A percentile compares a stretch with the other conserved stretches of the same genome.
Evolutionary conservation across 2,888 invertebrate species (phyloP).

Genomic region (Caenorhabditis sp.): DNA sequence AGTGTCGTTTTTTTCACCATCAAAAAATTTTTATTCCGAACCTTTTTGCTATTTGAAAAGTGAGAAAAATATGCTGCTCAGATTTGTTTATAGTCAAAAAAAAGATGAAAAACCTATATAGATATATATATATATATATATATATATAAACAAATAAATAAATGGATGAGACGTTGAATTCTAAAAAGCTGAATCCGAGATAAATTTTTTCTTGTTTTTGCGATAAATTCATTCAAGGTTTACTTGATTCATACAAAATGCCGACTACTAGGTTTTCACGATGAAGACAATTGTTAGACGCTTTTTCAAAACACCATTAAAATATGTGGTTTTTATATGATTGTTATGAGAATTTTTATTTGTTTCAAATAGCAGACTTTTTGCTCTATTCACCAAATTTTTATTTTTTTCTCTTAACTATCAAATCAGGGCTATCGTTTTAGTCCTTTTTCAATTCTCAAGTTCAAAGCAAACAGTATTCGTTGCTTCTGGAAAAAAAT

Average conservation of each 20-base stretch:
- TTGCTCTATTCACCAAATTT: too few species aligned
- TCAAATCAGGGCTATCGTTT: too few species aligned
- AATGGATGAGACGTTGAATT: not conserved
- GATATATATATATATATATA: not conserved
- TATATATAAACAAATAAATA: not conserved
- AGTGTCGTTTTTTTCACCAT: not conserved
- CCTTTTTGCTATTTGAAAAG: not conserved
- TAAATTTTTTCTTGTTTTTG: slow-evolving; percentile 7
- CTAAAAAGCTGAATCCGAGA: not conserved
- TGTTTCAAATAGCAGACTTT: not conserved
- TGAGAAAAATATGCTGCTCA: not conserved
- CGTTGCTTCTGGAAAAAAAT: too few species aligned
- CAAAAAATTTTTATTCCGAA: not conserved
- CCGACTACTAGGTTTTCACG: too few species aligned
- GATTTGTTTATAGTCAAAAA: not conserved
- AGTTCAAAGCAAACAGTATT: too few species aligned
- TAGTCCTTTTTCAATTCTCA: too few species aligned
- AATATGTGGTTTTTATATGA: not conserved
- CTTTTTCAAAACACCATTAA: not conserved
- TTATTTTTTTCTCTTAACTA: too few species aligned
- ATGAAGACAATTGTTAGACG: too few species aligned
- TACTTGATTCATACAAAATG: not conserved
- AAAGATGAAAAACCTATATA: not conserved
- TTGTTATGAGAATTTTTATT: not conserved
- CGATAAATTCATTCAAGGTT: slow-evolving; percentile 10